Evolutionary conservation across 2,113 vertebrate genomes (phyloP), one percentile per base, ranked within the genome.

Genomic region (Crypturellus undulatus): DNA sequence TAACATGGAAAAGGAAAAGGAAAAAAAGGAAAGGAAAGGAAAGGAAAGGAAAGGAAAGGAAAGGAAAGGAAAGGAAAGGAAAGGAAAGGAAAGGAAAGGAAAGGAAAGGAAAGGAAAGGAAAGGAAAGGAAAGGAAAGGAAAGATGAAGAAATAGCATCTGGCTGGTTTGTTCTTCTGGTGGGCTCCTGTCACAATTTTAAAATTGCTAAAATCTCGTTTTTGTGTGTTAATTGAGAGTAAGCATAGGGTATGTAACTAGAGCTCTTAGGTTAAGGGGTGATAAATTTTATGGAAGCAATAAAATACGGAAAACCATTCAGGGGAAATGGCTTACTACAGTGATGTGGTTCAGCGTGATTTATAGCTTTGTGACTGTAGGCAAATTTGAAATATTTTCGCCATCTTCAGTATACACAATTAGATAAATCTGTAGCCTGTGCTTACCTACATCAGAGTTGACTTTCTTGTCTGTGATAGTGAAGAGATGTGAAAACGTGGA

Each of bases 291-390:
- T 70, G 89, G 77, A 93, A 71, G 65, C 24, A 52, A 56, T 96
- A 92, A 96, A 96, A 83, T 73, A 85, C 0, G 92, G 95, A 79
- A 91, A 86, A 76, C 42, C 4, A 34, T 95, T 93, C n/a, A 67
- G 70, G 69, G 89, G 49, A 90, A 90, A 72, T 2, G 3, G 69
- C 71, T 90, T 94, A 78, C 64, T 94, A 92, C 80, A 92, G 82
- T 36, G 82, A 13, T 87, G n/a, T 4, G 4, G 2, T 85, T 96
- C 88, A 62, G 42, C 69, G 68, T 94, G 94, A 95, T 95, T 96
- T 96, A 92, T 85, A 75, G 81, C 60, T 95, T 68, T 95, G 80
- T 96, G 84, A 91, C 96, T 71, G 71, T 67, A 93, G 91, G 96
- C 88, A 95, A 86, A 93, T 84, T n/a, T 84, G 78, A 93, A 94